phyloP scores from a whole-genome alignment of 2,113 vertebrate genomes.

The Mastomys natalensis region DNA sequence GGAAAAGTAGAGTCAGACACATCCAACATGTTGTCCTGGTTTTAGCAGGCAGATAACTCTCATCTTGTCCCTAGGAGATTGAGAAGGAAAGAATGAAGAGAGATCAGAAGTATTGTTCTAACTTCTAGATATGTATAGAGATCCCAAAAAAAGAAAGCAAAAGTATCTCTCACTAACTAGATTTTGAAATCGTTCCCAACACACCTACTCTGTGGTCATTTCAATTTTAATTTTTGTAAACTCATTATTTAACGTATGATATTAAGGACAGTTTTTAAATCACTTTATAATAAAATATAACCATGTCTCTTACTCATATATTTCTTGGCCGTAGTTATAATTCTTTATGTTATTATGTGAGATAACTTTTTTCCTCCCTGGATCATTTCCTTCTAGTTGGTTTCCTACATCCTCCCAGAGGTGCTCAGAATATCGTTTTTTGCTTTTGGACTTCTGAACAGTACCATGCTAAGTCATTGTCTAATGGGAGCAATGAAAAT shows the following conservation, averaged over 20 bases:
- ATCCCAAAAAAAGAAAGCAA: neutral
- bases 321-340: neutral
- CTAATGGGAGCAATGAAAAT: slow-evolving; percentile 48
- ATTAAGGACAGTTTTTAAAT: neutral
- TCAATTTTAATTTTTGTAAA: neutral
- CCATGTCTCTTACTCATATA: neutral
- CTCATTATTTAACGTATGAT: neutral
- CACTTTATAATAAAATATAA: neutral
- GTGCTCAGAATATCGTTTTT: neutral
- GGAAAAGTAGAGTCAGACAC: neutral
- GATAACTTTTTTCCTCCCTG: neutral
- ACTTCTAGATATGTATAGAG: neutral
- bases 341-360: neutral
- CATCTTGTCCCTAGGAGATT: neutral
- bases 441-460: neutral
- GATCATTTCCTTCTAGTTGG: neutral
- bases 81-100: neutral
- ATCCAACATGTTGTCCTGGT: neutral
- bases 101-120: neutral
- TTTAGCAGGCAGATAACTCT: neutral
- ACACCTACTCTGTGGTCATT: neutral
- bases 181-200: neutral
- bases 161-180: neutral
- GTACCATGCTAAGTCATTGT: neutral
- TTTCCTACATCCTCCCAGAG: neutral